Evolutionary conservation across 2,888 invertebrate genomes (phyloP).

Genomic region (Ectemnius cavifrons): DNA sequence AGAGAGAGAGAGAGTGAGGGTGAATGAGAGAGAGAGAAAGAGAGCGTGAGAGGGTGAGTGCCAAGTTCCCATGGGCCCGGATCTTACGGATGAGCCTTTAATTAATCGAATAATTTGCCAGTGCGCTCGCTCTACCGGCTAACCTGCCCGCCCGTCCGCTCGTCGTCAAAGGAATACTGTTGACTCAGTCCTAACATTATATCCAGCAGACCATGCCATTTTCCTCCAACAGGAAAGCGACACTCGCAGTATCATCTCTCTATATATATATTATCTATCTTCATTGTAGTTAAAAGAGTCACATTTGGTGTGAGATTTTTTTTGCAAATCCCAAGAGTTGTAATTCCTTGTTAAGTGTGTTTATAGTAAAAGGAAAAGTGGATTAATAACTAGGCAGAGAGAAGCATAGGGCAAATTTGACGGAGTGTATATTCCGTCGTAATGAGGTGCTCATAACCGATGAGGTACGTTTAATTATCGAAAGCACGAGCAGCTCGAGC

Average conservation of each 20-base stretch:
- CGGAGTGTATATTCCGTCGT: neutral
- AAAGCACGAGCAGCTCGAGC: slow-evolving; percentile 23
- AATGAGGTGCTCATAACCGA: slow-evolving; percentile 4
- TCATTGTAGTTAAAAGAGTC: too few relatives aligned
- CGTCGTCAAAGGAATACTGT: slow-evolving; percentile 31
- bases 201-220: too few relatives aligned
- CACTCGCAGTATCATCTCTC: too few relatives aligned
- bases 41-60: slow-evolving; percentile 6
- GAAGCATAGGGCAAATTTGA: neutral
- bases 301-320: too few relatives aligned
- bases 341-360: neutral
- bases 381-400: neutral
- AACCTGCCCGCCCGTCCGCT: slow-evolving; percentile 8
- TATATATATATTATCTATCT: too few relatives aligned
- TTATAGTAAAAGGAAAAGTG: neutral
- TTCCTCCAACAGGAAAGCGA: slow-evolving; percentile 1
- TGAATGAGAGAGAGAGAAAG: too few relatives aligned
- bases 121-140: slow-evolving; percentile 20
- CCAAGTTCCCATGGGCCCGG: slow-evolving; percentile 23
- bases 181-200: slow-evolving; percentile 7
- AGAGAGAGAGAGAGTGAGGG: too few relatives aligned
- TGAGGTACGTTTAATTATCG: slow-evolving; percentile 45
- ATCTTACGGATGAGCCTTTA: slow-evolving; percentile 45
- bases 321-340: neutral
- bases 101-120: slow-evolving; percentile 55